Evolutionary conservation across 2,888 invertebrate genomes (phyloP), one percentile per base, ranked within the genome.

Genomic region (Drosophila buzzatii): DNA sequence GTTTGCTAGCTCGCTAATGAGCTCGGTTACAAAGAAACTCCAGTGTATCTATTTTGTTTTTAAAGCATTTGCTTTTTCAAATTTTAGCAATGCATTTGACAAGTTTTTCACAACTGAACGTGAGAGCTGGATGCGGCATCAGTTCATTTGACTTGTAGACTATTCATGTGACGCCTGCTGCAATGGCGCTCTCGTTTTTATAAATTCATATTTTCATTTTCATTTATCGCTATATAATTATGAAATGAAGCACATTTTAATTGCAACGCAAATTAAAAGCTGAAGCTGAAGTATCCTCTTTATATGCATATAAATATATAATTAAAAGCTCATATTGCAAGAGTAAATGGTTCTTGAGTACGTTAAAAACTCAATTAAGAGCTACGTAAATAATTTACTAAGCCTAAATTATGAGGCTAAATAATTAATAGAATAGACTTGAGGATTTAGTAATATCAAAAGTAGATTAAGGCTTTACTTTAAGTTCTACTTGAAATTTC

Each of bases 151-250:
- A 0, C 2, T 9, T 20, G 9, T 18, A 14, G n/a, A 7, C 18
- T 45, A 2, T 35, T 39, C 37, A 51, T 57, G 58, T 20, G 42
- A 12, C 9, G 27, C 12, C 37, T 7, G 33, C 44, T 6, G 27
- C 68, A 70, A 68, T 59, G 70, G 72, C 68, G 33, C 45, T 70
- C 58, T 58, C 58, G 35, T 49, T 55, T 31, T 65, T 65, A 33
- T 4, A 27, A 42, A 72, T 20, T 37, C 31, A 20, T 18, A 20
- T 33, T 57, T 20, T 57, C 56, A 33, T 66, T 78, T 84, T 75
- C 44, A 69, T 62, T 67, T 70, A 69, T 70, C 39, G 57, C 68
- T 62, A 79, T 81, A 76, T 82, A 77, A 85, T 85, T 85, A 76
- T 67, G 72, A 69, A 72, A 65, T 60, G 73, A 63, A 71, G 78